phyloP scores from a whole-genome alignment of 1,140 invertebrate species.

The Saccostrea cuccullata region DNA sequence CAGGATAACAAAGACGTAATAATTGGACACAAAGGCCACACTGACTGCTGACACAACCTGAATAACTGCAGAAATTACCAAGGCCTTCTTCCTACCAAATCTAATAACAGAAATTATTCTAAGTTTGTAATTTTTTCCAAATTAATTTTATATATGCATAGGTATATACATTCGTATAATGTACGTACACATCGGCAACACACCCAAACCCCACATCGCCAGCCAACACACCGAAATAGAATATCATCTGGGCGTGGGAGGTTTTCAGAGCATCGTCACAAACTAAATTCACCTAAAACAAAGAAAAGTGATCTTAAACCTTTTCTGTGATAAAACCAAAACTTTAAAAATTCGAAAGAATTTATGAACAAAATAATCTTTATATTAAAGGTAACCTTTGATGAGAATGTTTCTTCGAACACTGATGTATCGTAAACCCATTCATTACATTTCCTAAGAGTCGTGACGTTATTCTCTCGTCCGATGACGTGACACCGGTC shows the following conservation, averaged over 20 bases:
- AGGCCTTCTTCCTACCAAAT: slow-evolving; percentile 85
- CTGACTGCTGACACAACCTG: slow-evolving; percentile 35
- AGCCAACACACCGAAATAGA: slow-evolving; percentile 89
- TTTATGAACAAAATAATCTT: too few relatives aligned
- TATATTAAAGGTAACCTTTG: slow-evolving; percentile 48
- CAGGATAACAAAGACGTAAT: slow-evolving; percentile 51
- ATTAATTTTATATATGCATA: too few relatives aligned
- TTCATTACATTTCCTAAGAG: slow-evolving; percentile 46
- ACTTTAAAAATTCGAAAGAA: too few relatives aligned
- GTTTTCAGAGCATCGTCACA: slow-evolving; percentile 84
- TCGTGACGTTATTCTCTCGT: not conserved
- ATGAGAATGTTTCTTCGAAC: slow-evolving; percentile 59
- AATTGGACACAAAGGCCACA: slow-evolving; percentile 54
- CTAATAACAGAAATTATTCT: slow-evolving; percentile 66
- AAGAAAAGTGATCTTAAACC: not conserved
- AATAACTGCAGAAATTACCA: slow-evolving; percentile 38
- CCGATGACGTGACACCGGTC: slow-evolving; percentile 55
- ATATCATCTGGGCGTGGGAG: slow-evolving; percentile 86
- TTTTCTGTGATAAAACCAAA: too few relatives aligned
- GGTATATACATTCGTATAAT: not conserved
- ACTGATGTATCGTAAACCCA: slow-evolving; percentile 63
- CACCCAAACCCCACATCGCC: slow-evolving; percentile 88
- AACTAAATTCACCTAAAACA: slow-evolving; percentile 85
- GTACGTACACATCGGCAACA: slow-evolving; percentile 86
- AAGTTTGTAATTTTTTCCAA: not conserved